phyloP scores from a whole-genome alignment of 2,113 vertebrate genomes.

The Oryzias woworae region DNA sequence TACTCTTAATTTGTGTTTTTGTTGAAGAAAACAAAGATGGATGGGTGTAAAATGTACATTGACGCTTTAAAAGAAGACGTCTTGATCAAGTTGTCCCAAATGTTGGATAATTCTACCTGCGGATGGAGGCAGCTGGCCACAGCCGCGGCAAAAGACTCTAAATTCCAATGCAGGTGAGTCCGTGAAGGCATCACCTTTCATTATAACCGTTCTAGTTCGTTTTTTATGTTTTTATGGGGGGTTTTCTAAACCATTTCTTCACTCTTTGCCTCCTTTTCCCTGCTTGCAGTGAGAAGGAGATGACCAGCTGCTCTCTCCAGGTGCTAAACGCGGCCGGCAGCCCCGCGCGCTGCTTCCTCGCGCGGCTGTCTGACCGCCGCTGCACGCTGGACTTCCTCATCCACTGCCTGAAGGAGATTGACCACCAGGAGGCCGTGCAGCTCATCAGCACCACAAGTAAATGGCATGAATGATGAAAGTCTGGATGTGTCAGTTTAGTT shows the following conservation, averaged over 20 bases:
- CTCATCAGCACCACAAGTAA: conserved; percentile 74
- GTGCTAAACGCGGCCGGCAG: conserved; percentile 80
- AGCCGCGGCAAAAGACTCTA: conserved; percentile 66
- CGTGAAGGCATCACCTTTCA: conserved; percentile 25
- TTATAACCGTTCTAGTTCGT: neutral
- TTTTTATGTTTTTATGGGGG: neutral
- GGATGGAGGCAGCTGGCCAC: conserved; percentile 83
- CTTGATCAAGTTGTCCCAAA: conserved; percentile 69
- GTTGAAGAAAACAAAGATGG: conserved; percentile 55
- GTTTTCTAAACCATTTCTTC: neutral
- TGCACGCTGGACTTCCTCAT: conserved; percentile 79
- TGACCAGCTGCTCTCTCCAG: conserved; percentile 85
- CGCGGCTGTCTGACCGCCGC: conserved; percentile 74
- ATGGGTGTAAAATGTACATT: conserved; percentile 65
- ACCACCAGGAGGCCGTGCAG: conserved; percentile 76
- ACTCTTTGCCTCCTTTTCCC: no score
- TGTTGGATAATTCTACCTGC: conserved; percentile 77
- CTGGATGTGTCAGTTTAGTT: no score
- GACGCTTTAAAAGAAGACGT: conserved; percentile 55
- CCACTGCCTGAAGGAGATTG: conserved; percentile 79
- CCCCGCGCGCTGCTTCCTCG: conserved; percentile 77
- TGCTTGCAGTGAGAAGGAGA: conserved; percentile 75
- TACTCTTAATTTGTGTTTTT: neutral
- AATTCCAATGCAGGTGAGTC: conserved; percentile 80
- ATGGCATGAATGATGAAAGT: neutral